phyloP scores from a whole-genome alignment of 2,797 vertebrate species.

The Geotria australis region DNA sequence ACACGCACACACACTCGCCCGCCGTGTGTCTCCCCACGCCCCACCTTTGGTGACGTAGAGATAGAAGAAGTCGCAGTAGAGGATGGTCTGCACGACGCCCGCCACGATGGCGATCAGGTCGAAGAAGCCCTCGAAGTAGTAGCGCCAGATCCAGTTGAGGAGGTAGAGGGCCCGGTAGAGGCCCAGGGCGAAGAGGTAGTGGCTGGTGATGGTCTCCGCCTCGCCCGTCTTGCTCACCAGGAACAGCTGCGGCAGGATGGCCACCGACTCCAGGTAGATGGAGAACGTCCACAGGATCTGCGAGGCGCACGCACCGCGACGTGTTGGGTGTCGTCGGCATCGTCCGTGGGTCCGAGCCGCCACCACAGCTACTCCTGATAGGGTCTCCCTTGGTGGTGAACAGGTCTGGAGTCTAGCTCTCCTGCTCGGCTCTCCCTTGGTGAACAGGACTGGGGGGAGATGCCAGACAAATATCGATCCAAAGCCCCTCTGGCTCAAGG shows the following conservation, averaged over 20 bases:
- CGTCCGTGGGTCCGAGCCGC: no score
- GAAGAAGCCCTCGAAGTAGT: constrained; percentile 86
- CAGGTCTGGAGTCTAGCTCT: no score
- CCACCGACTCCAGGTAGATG: constrained; percentile 78
- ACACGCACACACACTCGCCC: not conserved
- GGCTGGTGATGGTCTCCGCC: constrained; percentile 90
- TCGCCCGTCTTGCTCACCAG: constrained; percentile 97
- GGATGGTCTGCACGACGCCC: constrained; percentile 79
- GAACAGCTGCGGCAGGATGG: constrained; percentile 82
- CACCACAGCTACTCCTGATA: no score
- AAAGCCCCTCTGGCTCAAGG: no score
- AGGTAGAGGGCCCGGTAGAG: constrained; percentile 82
- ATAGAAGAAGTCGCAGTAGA: constrained; percentile 98
- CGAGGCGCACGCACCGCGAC: not conserved
- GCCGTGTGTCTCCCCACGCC: constrained; percentile 1
- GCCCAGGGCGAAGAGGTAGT: constrained; percentile 86
- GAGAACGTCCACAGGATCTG: constrained; percentile 95
- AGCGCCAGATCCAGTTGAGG: constrained; percentile 96
- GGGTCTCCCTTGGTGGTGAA: no score
- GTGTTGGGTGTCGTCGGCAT: no score
- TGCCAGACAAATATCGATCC: no score
- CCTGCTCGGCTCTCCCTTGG: no score
- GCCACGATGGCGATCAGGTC: constrained; percentile 92
- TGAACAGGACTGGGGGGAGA: no score
- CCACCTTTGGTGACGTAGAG: constrained; percentile 92